Evolutionary conservation across 2,113 vertebrate genomes (phyloP).

Genomic region (Hemibagrus wyckioides): DNA sequence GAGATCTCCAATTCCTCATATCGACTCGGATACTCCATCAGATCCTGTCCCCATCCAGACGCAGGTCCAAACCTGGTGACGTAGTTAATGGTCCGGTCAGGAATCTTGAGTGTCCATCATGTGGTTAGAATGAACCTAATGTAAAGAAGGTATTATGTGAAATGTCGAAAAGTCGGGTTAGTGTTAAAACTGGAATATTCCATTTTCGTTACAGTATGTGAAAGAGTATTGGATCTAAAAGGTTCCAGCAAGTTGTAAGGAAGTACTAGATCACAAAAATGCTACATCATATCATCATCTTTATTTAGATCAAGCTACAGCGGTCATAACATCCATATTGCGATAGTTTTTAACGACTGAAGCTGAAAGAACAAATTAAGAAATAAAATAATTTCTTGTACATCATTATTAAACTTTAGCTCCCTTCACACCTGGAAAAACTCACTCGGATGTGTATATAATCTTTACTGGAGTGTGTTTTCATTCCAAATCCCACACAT

Average conservation of each 20-base stretch:
- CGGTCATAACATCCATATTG: not conserved
- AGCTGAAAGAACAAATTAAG: not conserved
- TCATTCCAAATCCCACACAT: not conserved
- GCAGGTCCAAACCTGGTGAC: not conserved
- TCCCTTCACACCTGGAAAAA: not conserved
- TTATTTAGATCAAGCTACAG: not conserved
- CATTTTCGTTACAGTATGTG: not conserved
- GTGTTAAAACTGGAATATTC: not conserved
- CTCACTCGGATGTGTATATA: slow-evolving; percentile 23
- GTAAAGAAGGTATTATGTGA: not conserved
- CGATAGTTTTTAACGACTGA: not conserved
- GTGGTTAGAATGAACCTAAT: not conserved
- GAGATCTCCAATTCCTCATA: not conserved
- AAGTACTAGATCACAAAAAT: not conserved
- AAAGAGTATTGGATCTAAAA: not conserved
- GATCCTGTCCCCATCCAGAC: not conserved
- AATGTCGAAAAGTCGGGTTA: not conserved
- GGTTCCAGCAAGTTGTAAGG: not conserved
- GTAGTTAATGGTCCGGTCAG: not conserved
- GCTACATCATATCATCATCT: too few relatives aligned
- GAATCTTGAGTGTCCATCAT: not conserved
- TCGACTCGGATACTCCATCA: not conserved
- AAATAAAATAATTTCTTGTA: not conserved
- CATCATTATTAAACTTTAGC: not conserved
- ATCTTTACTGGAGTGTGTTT: not conserved